Evolutionary conservation across 2,113 vertebrate genomes (phyloP).

Genomic region (Psittacara wagleri): DNA sequence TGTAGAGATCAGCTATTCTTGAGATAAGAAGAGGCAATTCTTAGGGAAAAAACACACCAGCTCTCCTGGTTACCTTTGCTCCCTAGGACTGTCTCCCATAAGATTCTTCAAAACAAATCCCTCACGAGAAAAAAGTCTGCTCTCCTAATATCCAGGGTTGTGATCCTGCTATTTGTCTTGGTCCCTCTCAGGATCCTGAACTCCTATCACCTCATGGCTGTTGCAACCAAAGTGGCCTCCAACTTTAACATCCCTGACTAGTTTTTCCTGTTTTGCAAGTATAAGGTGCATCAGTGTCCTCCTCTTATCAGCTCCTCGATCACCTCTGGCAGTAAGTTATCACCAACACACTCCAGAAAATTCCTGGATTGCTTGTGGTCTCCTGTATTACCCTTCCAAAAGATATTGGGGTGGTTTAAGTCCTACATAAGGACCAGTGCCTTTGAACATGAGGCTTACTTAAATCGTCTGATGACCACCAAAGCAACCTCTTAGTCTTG

Average conservation of each 20-base stretch:
- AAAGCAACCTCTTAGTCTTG: background rate
- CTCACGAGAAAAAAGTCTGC: background rate
- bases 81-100: background rate
- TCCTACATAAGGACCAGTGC: background rate
- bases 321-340: background rate
- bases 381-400: background rate
- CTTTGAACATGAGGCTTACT: background rate
- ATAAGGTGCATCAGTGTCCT: background rate
- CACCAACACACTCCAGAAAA: background rate
- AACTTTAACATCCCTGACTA: background rate
- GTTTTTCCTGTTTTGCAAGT: background rate
- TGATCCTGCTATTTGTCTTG: background rate
- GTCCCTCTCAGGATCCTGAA: background rate
- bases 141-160: background rate
- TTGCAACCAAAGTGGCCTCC: background rate
- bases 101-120: background rate
- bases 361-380: background rate
- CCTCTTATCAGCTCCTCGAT: rapidly evolving
- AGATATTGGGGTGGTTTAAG: background rate
- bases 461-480: background rate
- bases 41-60: background rate
- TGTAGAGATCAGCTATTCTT: background rate
- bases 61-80: background rate
- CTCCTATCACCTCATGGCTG: background rate
- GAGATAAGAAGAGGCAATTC: background rate